These are phyloP conservation scores for Fringilla coelebs DNA, from an alignment of 2,797 vertebrate species.

Conservation along the genomic window DNA sequence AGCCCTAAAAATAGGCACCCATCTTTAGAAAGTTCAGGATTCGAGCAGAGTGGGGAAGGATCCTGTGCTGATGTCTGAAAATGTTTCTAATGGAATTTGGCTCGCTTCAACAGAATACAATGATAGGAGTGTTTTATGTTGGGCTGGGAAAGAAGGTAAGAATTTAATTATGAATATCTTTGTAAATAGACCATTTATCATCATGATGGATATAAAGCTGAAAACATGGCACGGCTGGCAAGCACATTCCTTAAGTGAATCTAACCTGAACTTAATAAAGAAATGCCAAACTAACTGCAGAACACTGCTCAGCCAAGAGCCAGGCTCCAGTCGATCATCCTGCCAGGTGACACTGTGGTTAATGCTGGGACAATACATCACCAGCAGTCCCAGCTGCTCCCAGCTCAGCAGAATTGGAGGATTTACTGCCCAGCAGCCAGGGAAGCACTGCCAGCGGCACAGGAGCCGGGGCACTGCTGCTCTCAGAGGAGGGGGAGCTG, in stretches of 20 bases:
- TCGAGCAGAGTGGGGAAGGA: not conserved
- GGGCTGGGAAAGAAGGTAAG: conserved; percentile 25
- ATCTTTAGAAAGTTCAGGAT: not conserved
- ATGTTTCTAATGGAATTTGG: conserved; percentile 7
- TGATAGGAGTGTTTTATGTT: conserved; percentile 46
- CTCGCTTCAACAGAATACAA: not conserved
- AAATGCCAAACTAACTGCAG: conserved; percentile 46
- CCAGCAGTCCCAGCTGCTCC: conserved; percentile 30
- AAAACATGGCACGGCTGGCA: conserved; percentile 49
- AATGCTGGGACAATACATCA: conserved; percentile 49
- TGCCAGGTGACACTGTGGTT: conserved; percentile 48
- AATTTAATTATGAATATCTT: conserved; percentile 57
- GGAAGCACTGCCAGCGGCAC: not conserved
- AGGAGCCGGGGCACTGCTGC: not conserved
- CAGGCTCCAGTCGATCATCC: conserved; percentile 47
- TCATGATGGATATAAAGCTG: conserved; percentile 17
- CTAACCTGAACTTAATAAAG: conserved; percentile 67
- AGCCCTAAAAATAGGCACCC: not conserved
- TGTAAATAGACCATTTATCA: conserved; percentile 60
- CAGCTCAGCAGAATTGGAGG: conserved; percentile 34
- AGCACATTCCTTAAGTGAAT: conserved; percentile 44
- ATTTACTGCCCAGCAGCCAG: conserved; percentile 27
- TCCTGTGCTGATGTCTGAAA: not conserved
- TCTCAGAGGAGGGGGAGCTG: not conserved
- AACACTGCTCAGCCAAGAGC: conserved; percentile 33